Base-by-base conservation (phyloP, 2,888 invertebrate genomes). In the Embidobia sp. region DNA sequence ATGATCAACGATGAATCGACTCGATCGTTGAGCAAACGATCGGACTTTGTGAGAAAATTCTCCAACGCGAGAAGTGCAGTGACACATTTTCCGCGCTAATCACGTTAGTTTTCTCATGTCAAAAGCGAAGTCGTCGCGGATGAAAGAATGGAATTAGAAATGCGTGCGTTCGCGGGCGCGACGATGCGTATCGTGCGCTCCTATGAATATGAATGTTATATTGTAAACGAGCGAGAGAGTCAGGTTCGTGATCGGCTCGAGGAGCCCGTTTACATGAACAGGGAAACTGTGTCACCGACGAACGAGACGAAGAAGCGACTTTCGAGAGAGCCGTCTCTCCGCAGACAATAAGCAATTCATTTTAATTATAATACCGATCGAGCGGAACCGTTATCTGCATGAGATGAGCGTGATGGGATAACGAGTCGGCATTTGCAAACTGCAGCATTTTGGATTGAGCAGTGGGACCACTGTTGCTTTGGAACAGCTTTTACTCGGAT, bases 301-400 rank as follows among this genome's bases (percentile, higher is more conserved):
- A 18, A 16, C 31, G 6, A 13, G 51, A 69, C 26, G 55, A 55
- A 33, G 66, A 44, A 29, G 42, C 64, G 26, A 42, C 59, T 67
- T 63, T 51, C 63, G 51, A 55, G 61, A 64, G 73, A 73, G 72
- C 66, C 69, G 53, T 55, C 67, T 31, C 57, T 40, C 16, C 51
- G 31, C 53, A 72, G 72, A 82, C 81, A 81, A 83, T 81, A 69
- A 79, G 79, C 76, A 78, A 80, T 82, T 81, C 80, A 77, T 81
- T 81, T 80, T 82, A 83, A 83, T 83, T 81, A 82, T 73, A 82
- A 79, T 79, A 73, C 79, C 57, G 72, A 80, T 79, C 76, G 72
- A 55, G 13, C 48, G 73, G 66, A 57, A 80, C 82, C 80, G 81
- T 80, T 81, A 81, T 22, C 48, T 27, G 18, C 29, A 49, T 51